These are phyloP conservation scores for Amyelois transitella DNA, from an alignment of 1,140 invertebrate species.

Conservation along the genomic window DNA sequence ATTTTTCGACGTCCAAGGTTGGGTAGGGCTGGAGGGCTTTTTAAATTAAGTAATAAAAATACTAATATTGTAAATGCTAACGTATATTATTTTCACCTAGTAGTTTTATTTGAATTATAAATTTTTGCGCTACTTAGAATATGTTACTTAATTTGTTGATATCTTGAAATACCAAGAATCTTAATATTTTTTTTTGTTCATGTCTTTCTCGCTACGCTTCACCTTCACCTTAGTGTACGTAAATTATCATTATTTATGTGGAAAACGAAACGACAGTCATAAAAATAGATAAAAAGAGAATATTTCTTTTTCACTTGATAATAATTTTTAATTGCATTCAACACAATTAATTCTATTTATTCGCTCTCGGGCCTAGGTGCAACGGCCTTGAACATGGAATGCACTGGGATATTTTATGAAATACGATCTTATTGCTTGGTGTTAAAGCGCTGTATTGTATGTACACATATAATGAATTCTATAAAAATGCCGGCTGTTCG, in stretches of 20 bases:
- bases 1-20: background rate
- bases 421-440: background rate
- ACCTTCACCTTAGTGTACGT: no score
- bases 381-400: slow-evolving; percentile 50
- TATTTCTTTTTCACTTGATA: background rate
- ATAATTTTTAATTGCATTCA: background rate
- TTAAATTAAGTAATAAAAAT: no score
- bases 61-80: no score
- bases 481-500: background rate
- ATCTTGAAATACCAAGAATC: no score
- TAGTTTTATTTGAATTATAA: no score
- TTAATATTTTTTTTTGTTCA: no score
- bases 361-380: slow-evolving; percentile 29
- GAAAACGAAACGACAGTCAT: background rate
- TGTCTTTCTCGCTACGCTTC: no score
- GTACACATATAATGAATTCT: background rate
- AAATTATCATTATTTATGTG: no score
- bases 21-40: background rate
- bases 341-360: slow-evolving; percentile 11
- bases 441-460: background rate
- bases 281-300: background rate
- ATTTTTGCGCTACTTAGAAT: no score
- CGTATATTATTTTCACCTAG: no score
- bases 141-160: no score
- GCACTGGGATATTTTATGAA: slow-evolving; percentile 5